Conservation (phyloP, 1,140 invertebrate genomes). For the Ostrea edulis region DNA sequence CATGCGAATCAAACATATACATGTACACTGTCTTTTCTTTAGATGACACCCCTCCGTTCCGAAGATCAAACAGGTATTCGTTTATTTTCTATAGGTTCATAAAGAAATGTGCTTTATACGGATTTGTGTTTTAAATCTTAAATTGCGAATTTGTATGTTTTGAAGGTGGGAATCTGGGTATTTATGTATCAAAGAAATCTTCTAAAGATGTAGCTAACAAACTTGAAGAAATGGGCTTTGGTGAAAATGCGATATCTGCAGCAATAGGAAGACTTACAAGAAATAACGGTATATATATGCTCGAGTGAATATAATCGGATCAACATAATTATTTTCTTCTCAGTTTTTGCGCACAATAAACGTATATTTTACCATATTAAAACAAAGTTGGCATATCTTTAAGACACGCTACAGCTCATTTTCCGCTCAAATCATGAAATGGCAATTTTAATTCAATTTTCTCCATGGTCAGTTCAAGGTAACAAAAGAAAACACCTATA, state of each 20-base stretch:
- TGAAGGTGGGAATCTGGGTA: not conserved
- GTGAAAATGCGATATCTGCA: not conserved
- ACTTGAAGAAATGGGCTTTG: not conserved
- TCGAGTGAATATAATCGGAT: not conserved
- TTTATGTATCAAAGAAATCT: not conserved
- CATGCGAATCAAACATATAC: not conserved
- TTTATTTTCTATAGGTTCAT: not conserved
- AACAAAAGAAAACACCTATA: too few relatives aligned
- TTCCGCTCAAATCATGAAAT: too few relatives aligned
- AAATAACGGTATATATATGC: not conserved
- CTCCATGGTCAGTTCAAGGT: not conserved
- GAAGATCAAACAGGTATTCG: not conserved
- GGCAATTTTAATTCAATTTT: not conserved
- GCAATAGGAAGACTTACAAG: not conserved
- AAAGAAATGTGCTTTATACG: not conserved
- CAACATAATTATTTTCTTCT: too few relatives aligned
- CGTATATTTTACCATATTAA: too few relatives aligned
- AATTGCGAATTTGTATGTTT: not conserved
- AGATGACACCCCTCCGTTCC: not conserved
- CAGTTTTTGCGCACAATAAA: not conserved
- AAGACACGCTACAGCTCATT: too few relatives aligned
- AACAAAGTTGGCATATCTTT: too few relatives aligned
- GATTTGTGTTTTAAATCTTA: not conserved
- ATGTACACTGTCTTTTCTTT: not conserved
- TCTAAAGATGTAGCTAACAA: not conserved